Percentiles rank a stretch among this genome's conserved stretches.
Conservation (phyloP, 2,113 vertebrate genomes). For the Leuciscus idus region DNA sequence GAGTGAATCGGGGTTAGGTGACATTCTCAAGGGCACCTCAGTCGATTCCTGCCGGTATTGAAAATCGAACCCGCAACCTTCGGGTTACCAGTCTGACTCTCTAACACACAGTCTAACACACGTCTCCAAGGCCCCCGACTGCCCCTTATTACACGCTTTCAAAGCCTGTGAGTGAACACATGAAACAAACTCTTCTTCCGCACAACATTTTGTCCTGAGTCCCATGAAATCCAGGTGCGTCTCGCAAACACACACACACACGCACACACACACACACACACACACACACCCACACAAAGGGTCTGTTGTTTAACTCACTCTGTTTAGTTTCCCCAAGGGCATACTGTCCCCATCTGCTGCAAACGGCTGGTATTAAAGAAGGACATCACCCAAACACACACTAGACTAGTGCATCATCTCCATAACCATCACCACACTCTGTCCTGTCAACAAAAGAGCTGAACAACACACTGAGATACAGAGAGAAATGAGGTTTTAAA, state of each 20-base stretch:
- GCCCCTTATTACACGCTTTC: background rate
- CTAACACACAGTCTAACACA: too few species aligned
- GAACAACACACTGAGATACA: background rate
- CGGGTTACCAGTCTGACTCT: too few species aligned
- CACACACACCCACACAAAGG: background rate
- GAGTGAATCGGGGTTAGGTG: too few species aligned
- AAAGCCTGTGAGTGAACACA: background rate
- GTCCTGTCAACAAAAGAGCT: background rate
- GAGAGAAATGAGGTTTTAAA: background rate
- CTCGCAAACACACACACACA: background rate
- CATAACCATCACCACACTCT: background rate
- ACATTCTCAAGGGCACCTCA: too few species aligned
- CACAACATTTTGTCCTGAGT: background rate
- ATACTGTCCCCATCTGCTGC: conserved; percentile 29
- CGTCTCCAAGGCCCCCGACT: too few species aligned
- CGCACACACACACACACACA: too few species aligned
- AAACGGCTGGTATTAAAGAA: conserved; percentile 5
- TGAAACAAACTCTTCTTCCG: background rate
- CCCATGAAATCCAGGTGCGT: background rate
- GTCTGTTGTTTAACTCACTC: conserved; percentile 4
- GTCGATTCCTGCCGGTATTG: too few species aligned
- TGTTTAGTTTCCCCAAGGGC: conserved; percentile 27
- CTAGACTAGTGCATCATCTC: background rate
- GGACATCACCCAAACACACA: conserved; percentile 33
- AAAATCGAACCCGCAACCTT: too few species aligned